phyloP scores from a whole-genome alignment of 2,888 invertebrate genomes.

The Rhyacophila evoluta region DNA sequence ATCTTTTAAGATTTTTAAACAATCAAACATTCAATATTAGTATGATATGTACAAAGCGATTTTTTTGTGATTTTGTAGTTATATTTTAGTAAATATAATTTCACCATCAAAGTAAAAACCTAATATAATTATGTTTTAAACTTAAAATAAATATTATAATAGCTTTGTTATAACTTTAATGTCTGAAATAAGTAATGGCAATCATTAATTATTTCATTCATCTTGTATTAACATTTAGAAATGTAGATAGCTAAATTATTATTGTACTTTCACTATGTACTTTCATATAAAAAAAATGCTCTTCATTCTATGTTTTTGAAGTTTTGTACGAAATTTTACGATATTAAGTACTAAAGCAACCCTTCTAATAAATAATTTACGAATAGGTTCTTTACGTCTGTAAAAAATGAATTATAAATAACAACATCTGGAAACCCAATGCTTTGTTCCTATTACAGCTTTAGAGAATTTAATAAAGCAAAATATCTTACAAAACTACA shows the following conservation, averaged over 20 bases:
- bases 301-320: background rate
- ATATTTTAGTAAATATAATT: too few relatives aligned
- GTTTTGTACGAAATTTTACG: slow-evolving; percentile 9
- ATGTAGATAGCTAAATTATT: too few relatives aligned
- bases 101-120: too few relatives aligned
- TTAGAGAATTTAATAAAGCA: slow-evolving; percentile 7
- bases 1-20: background rate
- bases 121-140: too few relatives aligned
- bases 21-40: background rate
- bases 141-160: too few relatives aligned
- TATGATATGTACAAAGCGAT: background rate
- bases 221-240: background rate
- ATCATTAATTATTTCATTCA: background rate
- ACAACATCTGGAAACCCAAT: too few relatives aligned
- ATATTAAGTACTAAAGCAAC: slow-evolving; percentile 4
- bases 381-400: too few relatives aligned
- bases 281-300: background rate
- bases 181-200: background rate
- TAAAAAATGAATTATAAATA: too few relatives aligned
- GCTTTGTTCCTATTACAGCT: too few relatives aligned
- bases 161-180: background rate
- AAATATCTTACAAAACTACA: slow-evolving; percentile 6
- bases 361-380: too few relatives aligned
- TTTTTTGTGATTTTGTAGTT: too few relatives aligned
- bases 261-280: too few relatives aligned